phyloP scores from a whole-genome alignment of 2,888 invertebrate genomes.

The Branchinecta sandiegonensis region DNA sequence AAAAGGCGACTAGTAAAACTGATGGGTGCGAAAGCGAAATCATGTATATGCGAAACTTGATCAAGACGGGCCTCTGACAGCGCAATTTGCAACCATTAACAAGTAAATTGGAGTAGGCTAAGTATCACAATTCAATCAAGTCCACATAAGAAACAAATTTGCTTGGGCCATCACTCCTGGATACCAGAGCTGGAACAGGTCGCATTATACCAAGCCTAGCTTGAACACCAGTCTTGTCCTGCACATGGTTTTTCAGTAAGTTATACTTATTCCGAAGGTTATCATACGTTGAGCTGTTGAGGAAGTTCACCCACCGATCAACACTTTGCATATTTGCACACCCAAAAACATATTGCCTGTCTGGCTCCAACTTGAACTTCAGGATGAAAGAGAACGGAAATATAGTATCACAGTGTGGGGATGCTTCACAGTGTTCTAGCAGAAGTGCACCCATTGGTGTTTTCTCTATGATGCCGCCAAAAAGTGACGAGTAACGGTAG shows the following conservation, averaged over 20 bases:
- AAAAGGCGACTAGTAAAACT: too few relatives aligned
- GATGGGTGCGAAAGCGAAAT: too few relatives aligned
- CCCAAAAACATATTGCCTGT: neutral
- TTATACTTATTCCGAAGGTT: neutral
- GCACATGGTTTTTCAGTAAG: neutral
- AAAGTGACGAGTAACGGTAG: neutral
- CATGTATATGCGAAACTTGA: too few relatives aligned
- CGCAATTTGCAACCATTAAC: too few relatives aligned
- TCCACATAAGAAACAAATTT: neutral
- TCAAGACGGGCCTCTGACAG: too few relatives aligned
- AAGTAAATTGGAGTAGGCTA: neutral
- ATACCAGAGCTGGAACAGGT: too few relatives aligned
- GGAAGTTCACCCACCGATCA: neutral
- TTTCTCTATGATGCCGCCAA: neutral
- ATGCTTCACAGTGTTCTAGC: neutral
- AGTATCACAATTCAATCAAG: conserved; percentile 10
- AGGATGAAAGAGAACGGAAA: neutral
- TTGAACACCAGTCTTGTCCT: neutral
- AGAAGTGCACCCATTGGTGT: neutral
- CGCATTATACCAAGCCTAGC: neutral
- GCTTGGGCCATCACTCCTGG: neutral
- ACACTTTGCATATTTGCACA: neutral
- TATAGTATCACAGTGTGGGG: neutral
- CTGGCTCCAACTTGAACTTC: conserved; percentile 3
- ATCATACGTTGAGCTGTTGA: neutral